Evolutionary conservation across 2,888 invertebrate species (phyloP).

Genomic region (Drosophila atripex): DNA sequence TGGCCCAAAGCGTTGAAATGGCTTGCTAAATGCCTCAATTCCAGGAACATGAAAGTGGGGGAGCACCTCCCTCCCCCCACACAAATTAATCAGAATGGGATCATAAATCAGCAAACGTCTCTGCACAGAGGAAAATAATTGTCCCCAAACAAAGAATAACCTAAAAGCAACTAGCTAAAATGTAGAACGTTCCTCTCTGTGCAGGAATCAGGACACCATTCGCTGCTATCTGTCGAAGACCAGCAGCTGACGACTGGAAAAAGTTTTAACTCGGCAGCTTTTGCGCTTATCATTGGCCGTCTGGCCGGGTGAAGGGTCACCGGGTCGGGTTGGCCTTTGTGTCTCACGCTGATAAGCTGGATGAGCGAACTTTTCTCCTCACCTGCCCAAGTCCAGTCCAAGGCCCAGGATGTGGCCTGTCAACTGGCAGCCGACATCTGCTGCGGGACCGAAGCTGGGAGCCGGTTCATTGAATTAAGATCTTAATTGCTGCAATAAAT

Average conservation of each 20-base stretch:
- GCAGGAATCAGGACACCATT: constrained; percentile 2
- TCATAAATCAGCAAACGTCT: constrained; percentile 58
- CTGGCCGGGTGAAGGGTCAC: constrained; percentile 29
- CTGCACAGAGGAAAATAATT: neutral
- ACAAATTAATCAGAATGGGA: constrained; percentile 61
- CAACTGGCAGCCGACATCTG: constrained; percentile 22
- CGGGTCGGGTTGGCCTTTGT: constrained; percentile 18
- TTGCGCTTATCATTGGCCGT: constrained; percentile 30
- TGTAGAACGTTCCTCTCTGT: neutral
- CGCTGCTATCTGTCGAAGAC: constrained; percentile 22
- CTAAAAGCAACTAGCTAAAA: too few species aligned
- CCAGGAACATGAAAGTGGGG: constrained; percentile 6
- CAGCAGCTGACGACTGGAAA: constrained; percentile 27
- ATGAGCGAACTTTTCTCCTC: constrained; percentile 8
- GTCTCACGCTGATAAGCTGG: constrained; percentile 30
- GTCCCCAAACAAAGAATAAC: neutral
- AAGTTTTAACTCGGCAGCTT: constrained; percentile 24
- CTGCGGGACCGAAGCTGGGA: constrained; percentile 14
- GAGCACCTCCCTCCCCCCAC: too few species aligned
- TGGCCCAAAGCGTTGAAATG: constrained; percentile 41
- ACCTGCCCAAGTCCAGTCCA: constrained; percentile 20
- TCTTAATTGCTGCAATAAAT: constrained; percentile 76
- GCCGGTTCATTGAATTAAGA: constrained; percentile 67
- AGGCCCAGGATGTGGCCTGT: constrained; percentile 9
- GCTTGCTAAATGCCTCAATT: constrained; percentile 36